Conservation (phyloP, 2,113 vertebrate species). For the Pao palembangensis region DNA sequence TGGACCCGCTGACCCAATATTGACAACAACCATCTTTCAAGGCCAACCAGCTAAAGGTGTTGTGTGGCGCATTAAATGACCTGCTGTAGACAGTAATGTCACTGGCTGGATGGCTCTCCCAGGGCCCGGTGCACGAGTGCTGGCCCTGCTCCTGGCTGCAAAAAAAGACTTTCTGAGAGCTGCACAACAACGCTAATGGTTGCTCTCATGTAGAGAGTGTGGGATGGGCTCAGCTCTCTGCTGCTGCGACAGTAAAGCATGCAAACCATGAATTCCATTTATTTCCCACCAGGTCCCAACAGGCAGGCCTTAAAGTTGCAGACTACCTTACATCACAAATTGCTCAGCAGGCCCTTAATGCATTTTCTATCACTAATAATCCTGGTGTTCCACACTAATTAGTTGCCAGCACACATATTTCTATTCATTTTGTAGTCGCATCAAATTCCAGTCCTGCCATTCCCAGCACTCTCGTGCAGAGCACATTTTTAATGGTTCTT, state of each 20-base stretch:
- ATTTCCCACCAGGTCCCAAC: constrained; percentile 68
- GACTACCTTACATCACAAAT: constrained; percentile 73
- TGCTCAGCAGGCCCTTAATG: constrained; percentile 65
- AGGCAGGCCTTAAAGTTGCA: constrained; percentile 73
- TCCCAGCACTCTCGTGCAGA: constrained; percentile 52
- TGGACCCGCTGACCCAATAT: constrained; percentile 62
- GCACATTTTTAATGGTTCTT: constrained; percentile 48
- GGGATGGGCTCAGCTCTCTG: constrained; percentile 67
- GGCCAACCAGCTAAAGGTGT: constrained; percentile 56
- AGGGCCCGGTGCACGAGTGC: constrained; percentile 48
- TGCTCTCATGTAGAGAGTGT: constrained; percentile 52
- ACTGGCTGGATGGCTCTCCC: constrained; percentile 46
- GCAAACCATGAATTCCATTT: constrained; percentile 73
- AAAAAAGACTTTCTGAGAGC: constrained; percentile 62
- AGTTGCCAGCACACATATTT: constrained; percentile 69
- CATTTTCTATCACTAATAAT: constrained; percentile 77
- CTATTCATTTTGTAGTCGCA: constrained; percentile 64
- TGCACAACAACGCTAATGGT: constrained; percentile 67
- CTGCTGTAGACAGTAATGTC: constrained; percentile 61
- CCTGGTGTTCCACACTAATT: constrained; percentile 73
- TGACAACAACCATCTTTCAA: constrained; percentile 63
- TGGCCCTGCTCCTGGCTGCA: constrained; percentile 49
- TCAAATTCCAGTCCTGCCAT: constrained; percentile 46
- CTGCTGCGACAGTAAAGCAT: constrained; percentile 71
- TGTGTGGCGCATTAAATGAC: constrained; percentile 62